These are phyloP conservation scores for Aspidiotus destructor DNA, from an alignment of 2,888 invertebrate genomes.

Conservation along the genomic window DNA sequence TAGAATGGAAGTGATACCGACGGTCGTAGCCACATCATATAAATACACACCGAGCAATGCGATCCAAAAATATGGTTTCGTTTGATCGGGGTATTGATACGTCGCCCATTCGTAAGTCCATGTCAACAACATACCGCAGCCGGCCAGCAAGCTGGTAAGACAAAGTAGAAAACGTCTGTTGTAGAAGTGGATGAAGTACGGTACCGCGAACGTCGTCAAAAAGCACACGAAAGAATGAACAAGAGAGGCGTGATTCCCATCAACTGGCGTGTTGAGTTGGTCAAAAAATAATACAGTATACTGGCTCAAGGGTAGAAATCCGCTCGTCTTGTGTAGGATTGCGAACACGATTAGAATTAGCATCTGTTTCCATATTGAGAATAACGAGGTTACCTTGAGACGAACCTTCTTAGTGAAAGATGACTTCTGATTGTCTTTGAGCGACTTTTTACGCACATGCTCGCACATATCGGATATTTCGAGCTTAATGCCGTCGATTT, in stretches of 20 bases:
- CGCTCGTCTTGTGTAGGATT: constrained; percentile 19
- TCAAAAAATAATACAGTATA: constrained; percentile 17
- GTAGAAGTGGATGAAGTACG: constrained; percentile 15
- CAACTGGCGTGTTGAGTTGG: constrained; percentile 1
- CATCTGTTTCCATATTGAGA: constrained; percentile 10
- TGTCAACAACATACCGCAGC: constrained; percentile 4
- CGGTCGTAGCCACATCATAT: constrained; percentile 10
- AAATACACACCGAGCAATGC: constrained; percentile 14
- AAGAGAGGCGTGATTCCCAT: constrained; percentile 6
- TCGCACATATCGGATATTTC: background rate
- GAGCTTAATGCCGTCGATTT: background rate
- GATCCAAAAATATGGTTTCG: background rate
- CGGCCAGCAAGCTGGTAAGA: constrained; percentile 10
- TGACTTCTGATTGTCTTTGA: background rate
- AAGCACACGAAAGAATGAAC: constrained; percentile 19
- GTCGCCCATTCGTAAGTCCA: background rate
- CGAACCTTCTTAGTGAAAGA: background rate
- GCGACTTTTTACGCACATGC: background rate
- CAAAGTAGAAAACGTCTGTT: constrained; percentile 12
- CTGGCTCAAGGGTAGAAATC: constrained; percentile 12
- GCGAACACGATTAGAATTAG: constrained; percentile 10
- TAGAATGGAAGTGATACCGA: constrained; percentile 22
- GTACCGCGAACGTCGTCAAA: constrained; percentile 8
- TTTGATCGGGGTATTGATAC: background rate
- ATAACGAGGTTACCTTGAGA: background rate